Evolutionary conservation across 2,888 invertebrate species (phyloP).

Genomic region (Kuschelorhynchus macadamiae): DNA sequence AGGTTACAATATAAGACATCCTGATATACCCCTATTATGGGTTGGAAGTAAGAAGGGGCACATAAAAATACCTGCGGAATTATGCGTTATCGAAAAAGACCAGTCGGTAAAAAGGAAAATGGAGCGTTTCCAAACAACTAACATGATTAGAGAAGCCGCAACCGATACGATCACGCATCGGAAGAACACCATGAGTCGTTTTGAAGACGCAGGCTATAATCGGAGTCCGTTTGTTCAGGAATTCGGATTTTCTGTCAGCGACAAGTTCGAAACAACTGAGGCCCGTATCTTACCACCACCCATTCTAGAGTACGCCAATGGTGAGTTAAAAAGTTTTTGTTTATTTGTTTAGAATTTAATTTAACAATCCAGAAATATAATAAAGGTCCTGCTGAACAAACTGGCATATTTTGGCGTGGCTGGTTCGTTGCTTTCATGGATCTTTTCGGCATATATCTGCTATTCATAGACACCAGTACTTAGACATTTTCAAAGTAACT

Average conservation of each 20-base stretch:
- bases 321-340: constrained; percentile 46
- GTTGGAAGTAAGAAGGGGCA: constrained; percentile 70
- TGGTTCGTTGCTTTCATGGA: too few species aligned
- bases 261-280: constrained; percentile 80
- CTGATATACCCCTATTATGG: constrained; percentile 86
- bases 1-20: constrained; percentile 68
- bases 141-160: constrained; percentile 76
- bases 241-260: constrained; percentile 85
- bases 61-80: constrained; percentile 86
- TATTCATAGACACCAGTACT: too few species aligned
- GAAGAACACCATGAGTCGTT: constrained; percentile 74
- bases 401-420: too few species aligned
- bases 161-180: constrained; percentile 85
- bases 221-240: constrained; percentile 75
- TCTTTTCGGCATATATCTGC: too few species aligned
- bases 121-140: constrained; percentile 78
- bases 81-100: constrained; percentile 83
- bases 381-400: too few species aligned
- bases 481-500: neutral
- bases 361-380: too few species aligned
- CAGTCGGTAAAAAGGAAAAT: constrained; percentile 85
- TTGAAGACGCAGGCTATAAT: constrained; percentile 60
- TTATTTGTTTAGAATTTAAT: neutral
- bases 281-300: constrained; percentile 88
- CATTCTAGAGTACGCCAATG: constrained; percentile 73